phyloP scores from a whole-genome alignment of 2,113 vertebrate species.

The Rhinopomastus cyanomelas region DNA sequence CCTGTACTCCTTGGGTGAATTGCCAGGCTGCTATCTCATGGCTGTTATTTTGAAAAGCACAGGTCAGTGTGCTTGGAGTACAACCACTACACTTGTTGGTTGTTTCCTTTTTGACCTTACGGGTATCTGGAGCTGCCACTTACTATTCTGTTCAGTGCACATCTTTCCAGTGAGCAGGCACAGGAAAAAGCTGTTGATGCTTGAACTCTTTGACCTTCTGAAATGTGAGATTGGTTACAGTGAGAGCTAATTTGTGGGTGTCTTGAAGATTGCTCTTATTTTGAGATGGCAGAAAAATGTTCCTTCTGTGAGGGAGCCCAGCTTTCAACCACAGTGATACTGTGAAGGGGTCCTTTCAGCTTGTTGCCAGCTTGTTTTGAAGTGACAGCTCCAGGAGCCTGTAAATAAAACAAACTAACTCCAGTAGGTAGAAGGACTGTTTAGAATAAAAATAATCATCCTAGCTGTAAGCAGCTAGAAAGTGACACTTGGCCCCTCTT shows the following conservation, averaged over 20 bases:
- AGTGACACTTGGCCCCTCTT: not conserved
- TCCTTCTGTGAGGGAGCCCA: not conserved
- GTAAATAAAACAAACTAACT: conserved; percentile 43
- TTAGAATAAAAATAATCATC: not conserved
- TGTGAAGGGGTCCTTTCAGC: conserved; percentile 21
- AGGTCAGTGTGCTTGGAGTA: not conserved
- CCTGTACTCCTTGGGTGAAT: not conserved
- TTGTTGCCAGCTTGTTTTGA: conserved; percentile 46
- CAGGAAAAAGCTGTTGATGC: not conserved
- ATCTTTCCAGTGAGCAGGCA: not conserved
- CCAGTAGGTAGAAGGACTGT: not conserved
- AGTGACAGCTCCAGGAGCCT: conserved; percentile 6
- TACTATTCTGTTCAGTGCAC: not conserved
- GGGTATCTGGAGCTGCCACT: not conserved
- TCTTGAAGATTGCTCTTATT: not conserved
- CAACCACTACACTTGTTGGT: not conserved
- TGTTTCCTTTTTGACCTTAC: not conserved
- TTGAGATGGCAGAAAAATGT: not conserved
- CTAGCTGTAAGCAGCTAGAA: not conserved
- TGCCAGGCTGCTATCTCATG: not conserved
- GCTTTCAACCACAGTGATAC: not conserved
- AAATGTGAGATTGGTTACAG: not conserved
- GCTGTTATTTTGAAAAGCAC: not conserved
- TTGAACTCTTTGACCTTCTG: not conserved
- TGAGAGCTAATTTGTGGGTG: not conserved